A percentile compares a stretch with the other conserved stretches of the same genome.
phyloP scores from a whole-genome alignment of 2,113 vertebrate species.

The Plectropomus leopardus region DNA sequence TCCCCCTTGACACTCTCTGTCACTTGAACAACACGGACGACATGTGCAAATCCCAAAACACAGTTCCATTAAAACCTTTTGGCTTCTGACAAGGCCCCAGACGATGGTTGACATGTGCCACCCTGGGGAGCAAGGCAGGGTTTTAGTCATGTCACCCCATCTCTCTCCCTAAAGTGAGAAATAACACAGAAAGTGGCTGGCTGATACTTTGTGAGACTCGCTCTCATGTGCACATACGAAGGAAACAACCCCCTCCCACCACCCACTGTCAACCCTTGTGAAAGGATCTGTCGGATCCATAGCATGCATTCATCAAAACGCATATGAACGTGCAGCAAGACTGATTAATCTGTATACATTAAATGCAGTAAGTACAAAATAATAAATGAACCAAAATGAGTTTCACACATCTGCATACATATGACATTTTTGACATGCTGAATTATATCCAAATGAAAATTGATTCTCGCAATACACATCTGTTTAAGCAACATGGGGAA shows the following conservation, averaged over 20 bases:
- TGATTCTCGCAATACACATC: slow-evolving; percentile 24
- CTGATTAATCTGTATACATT: not conserved
- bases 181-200: slow-evolving; percentile 36
- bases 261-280: not conserved
- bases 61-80: slow-evolving; percentile 80
- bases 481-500: slow-evolving; percentile 22
- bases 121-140: slow-evolving; percentile 57
- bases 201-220: slow-evolving; percentile 43
- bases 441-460: slow-evolving; percentile 38
- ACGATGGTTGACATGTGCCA: slow-evolving; percentile 67
- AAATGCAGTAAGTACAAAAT: not conserved
- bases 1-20: slow-evolving; percentile 50
- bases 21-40: slow-evolving; percentile 49
- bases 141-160: slow-evolving; percentile 62
- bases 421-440: not conserved
- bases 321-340: not conserved
- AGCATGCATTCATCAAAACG: slow-evolving; percentile 4
- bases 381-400: not conserved
- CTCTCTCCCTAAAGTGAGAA: slow-evolving; percentile 44
- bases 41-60: slow-evolving; percentile 77
- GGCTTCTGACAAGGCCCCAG: slow-evolving; percentile 73
- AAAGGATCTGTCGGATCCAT: not conserved
- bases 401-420: slow-evolving; percentile 20
- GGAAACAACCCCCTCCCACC: not conserved
- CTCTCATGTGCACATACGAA: slow-evolving; percentile 17